Base-by-base conservation (phyloP, 2,797 vertebrate species). In the Iguana delicatissima region DNA sequence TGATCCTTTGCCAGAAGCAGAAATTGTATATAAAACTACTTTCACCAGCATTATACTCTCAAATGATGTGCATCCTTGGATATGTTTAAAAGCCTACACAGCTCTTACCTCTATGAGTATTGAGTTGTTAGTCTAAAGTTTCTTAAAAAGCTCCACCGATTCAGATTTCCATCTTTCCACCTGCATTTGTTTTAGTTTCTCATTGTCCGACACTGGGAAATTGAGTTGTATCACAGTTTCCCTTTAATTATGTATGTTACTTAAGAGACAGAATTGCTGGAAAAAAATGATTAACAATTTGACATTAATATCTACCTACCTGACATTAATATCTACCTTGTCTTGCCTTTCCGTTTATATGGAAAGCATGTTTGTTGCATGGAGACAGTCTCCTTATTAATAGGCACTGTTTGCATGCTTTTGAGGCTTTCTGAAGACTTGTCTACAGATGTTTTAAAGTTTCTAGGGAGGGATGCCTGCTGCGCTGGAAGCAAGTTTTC, bases 401-500 rank as follows among this genome's bases (percentile, higher is more conserved):
- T 50, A 57, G 52, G 6, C 24, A 42, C 20, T 83, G 32, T 38
- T 10, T 83, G n/a, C 57, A 83, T 83, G 57, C 9, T 64, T 64
- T 46, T 3, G 18, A 50, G 57, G 18, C 35, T 52, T 64, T 72
- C 32, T 50, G 38, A 69, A 59, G 62, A 64, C 62, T 52, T 77
- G 46, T 87, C 10, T 50, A 72, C 32, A 72, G 80, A 74, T n/a
- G 12, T 13, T 12, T 35, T 42, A 46, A 42, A 38, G 57, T 82
- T 64, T 6, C 50, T 13, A 67, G 67, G 42, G 32, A 73, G 57
- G 4, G 76, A 29, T 18, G 57, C 24, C 84, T 74, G n/a, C 73
- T 16, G 89, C 89, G 80, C 50, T 2, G 7, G 9, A 82, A 50
- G 46, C 42, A 1, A 89, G 42, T 82, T 85, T 93, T 92, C 0